These are phyloP conservation scores for Dorcus parallelipipedus DNA, from an alignment of 2,888 invertebrate genomes.

Conservation along the genomic window DNA sequence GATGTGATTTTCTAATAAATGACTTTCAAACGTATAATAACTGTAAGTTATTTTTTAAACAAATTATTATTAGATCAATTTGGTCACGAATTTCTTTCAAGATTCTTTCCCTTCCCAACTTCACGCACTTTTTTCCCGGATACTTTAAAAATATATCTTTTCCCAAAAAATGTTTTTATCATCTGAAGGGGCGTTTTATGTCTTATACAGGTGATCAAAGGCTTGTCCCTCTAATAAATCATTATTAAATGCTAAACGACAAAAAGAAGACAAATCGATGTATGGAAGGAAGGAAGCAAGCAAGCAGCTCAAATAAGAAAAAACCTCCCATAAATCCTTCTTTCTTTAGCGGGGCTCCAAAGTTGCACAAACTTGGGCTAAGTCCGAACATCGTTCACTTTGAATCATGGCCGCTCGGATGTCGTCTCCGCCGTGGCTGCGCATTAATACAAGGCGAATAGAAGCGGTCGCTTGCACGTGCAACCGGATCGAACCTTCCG, in stretches of 20 bases:
- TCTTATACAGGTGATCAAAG: constrained; percentile 32
- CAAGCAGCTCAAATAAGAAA: constrained; percentile 36
- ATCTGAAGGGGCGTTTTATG: constrained; percentile 19
- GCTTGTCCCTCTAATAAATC: constrained; percentile 38
- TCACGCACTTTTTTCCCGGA: too few species aligned
- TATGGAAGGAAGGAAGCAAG: constrained; percentile 45
- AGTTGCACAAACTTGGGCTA: constrained; percentile 49
- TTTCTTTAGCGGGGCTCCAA: constrained; percentile 43
- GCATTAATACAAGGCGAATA: constrained; percentile 42
- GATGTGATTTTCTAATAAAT: too few species aligned
- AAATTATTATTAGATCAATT: too few species aligned
- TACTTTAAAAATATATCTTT: constrained; percentile 2
- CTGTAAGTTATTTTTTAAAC: too few species aligned
- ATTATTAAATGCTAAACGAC: constrained; percentile 49
- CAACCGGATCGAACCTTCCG: constrained; percentile 23
- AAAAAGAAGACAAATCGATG: constrained; percentile 50
- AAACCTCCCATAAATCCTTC: constrained; percentile 47
- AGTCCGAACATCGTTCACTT: constrained; percentile 50
- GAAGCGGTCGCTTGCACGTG: constrained; percentile 33
- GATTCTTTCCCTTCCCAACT: too few species aligned
- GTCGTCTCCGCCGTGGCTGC: constrained; percentile 46
- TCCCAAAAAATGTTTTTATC: constrained; percentile 15
- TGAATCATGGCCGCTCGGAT: constrained; percentile 47
- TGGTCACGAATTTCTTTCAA: too few species aligned
- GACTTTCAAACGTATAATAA: too few species aligned